Evolutionary conservation across 1,140 invertebrate species (phyloP).

Genomic region (Solen grandis): DNA sequence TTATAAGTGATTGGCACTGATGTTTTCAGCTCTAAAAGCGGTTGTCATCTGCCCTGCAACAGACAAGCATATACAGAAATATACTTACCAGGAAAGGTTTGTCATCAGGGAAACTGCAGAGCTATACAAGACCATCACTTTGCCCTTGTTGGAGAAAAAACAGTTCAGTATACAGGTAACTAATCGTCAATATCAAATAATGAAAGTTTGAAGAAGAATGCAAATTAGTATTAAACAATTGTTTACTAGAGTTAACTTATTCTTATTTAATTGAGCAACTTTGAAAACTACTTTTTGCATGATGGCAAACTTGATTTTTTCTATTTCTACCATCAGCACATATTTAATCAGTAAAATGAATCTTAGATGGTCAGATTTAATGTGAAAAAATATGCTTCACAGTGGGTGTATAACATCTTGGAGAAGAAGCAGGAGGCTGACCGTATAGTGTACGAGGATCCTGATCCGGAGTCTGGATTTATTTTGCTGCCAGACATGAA

Average conservation of each 20-base stretch:
- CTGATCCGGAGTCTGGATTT: constrained; percentile 89
- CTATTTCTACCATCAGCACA: too few species aligned
- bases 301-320: too few species aligned
- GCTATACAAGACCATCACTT: constrained; percentile 89
- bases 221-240: too few species aligned
- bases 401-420: constrained; percentile 99
- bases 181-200: too few species aligned
- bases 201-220: too few species aligned
- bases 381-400: constrained; percentile 59
- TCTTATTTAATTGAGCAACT: too few species aligned
- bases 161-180: constrained; percentile 86
- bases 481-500: constrained; percentile 95
- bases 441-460: constrained; percentile 89
- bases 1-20: too few species aligned
- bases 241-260: too few species aligned
- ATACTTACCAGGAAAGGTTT: constrained; percentile 86
- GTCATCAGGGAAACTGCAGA: constrained; percentile 92
- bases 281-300: too few species aligned
- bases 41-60: constrained; percentile 96
- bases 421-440: constrained; percentile 94
- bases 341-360: too few species aligned
- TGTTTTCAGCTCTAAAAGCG: constrained; percentile 88
- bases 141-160: constrained; percentile 86
- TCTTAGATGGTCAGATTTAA: too few species aligned
- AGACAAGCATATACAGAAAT: constrained; percentile 94